These are phyloP conservation scores for Brachionus asplanchnoidis DNA, from an alignment of 1,140 invertebrate species.

Conservation along the genomic window DNA sequence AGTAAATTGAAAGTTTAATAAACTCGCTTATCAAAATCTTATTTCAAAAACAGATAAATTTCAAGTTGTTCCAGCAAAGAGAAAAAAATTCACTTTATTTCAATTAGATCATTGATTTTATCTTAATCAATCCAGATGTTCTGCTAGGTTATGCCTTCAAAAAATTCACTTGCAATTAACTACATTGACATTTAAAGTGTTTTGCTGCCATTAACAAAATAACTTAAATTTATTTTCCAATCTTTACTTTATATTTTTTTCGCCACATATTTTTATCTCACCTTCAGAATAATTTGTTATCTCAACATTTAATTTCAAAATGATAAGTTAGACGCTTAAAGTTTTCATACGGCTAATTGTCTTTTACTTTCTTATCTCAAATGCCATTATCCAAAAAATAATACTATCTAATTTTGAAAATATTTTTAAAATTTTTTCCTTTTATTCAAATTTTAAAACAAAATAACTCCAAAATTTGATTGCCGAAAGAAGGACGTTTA, in stretches of 20 bases:
- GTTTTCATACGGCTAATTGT: background rate
- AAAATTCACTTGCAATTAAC: background rate
- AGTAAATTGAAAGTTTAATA: background rate
- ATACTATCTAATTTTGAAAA: no score
- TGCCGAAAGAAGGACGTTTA: no score
- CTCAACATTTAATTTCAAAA: background rate
- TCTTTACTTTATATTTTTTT: background rate
- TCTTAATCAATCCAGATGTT: background rate
- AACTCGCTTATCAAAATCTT: background rate
- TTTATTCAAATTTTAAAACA: no score
- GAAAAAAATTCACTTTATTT: background rate
- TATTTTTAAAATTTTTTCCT: no score
- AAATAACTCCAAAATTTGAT: no score
- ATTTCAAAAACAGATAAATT: slow-evolving; percentile 5
- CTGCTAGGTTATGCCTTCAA: background rate
- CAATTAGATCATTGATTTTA: background rate
- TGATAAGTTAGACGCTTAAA: background rate
- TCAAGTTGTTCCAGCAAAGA: background rate
- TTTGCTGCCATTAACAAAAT: background rate
- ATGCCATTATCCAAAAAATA: background rate
- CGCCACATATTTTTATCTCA: background rate
- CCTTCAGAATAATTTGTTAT: background rate
- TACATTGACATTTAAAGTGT: background rate
- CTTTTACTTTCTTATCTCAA: background rate
- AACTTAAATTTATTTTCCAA: background rate